Percentiles rank a stretch among this genome's conserved stretches.
phyloP scores from a whole-genome alignment of 2,888 invertebrate genomes.

The Monochamus alternatus region DNA sequence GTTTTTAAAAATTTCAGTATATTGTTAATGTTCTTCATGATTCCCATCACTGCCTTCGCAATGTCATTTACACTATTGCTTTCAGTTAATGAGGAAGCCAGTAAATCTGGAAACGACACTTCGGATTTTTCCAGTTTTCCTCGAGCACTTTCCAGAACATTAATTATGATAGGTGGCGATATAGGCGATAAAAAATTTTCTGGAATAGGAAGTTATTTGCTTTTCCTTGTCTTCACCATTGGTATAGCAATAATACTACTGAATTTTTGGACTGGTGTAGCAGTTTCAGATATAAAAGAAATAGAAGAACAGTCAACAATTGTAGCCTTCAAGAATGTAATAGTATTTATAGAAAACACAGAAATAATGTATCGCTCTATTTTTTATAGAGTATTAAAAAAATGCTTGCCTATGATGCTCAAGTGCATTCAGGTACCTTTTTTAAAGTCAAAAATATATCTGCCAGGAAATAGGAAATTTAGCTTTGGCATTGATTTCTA shows the following conservation, averaged over 20 bases:
- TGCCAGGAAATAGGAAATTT: neutral
- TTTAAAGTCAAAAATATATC: constrained; percentile 11
- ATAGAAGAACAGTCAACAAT: constrained; percentile 32
- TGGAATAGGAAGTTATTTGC: constrained; percentile 11
- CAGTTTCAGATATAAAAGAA: constrained; percentile 34
- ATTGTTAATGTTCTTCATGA: constrained; percentile 27
- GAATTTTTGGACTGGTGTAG: constrained; percentile 36
- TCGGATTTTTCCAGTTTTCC: constrained; percentile 21
- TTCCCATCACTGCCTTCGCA: constrained; percentile 28
- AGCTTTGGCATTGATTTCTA: constrained; percentile 25
- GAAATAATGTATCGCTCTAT: constrained; percentile 15
- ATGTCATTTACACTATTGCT: constrained; percentile 18
- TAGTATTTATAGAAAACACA: constrained; percentile 25
- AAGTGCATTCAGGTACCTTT: neutral
- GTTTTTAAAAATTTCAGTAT: constrained; percentile 29
- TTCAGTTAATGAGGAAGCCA: neutral
- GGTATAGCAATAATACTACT: constrained; percentile 30
- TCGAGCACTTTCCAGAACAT: constrained; percentile 25
- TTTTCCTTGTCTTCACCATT: constrained; percentile 21
- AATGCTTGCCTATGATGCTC: neutral
- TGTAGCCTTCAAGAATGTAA: constrained; percentile 28
- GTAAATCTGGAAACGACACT: neutral
- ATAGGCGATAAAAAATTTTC: constrained; percentile 31
- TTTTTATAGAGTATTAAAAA: neutral
- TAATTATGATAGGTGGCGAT: constrained; percentile 24